Conservation (phyloP, 2,888 invertebrate genomes). For the Drosophila anceps region DNA sequence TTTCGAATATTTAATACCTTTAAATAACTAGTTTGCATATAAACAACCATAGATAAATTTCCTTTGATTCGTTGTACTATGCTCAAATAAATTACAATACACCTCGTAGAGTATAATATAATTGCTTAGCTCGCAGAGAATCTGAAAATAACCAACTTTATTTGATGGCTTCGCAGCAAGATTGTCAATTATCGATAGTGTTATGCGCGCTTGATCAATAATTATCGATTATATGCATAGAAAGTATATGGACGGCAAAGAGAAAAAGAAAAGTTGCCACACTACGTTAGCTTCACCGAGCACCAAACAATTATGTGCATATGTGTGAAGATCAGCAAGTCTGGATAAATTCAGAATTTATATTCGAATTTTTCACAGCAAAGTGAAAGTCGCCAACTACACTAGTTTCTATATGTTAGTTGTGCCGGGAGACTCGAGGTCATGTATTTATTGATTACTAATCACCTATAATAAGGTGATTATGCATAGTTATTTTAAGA, state of each 20-base stretch:
- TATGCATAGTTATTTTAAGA: not conserved
- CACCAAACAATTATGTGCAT: constrained; percentile 40
- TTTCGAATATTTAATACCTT: not conserved
- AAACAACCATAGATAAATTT: not conserved
- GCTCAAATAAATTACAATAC: not conserved
- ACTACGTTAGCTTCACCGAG: constrained; percentile 35
- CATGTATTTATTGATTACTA: not conserved
- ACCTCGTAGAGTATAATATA: not conserved
- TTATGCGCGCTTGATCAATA: constrained; percentile 71
- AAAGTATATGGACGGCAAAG: constrained; percentile 44
- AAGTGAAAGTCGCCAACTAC: constrained; percentile 1
- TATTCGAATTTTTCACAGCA: not conserved
- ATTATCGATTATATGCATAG: constrained; percentile 76
- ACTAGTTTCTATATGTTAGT: not conserved
- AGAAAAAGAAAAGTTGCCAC: constrained; percentile 51
- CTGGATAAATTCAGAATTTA: constrained; percentile 4
- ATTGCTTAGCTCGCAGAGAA: constrained; percentile 26
- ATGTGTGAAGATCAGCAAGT: constrained; percentile 33
- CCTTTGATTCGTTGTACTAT: not conserved
- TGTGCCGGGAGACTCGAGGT: not conserved
- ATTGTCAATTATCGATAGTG: constrained; percentile 81
- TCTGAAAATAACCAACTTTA: constrained; percentile 18
- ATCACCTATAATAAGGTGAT: not conserved
- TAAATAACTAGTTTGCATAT: too few relatives aligned
- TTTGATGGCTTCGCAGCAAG: constrained; percentile 47